Conservation (phyloP, 2,797 vertebrate genomes). For the Melopsittacus undulatus region DNA sequence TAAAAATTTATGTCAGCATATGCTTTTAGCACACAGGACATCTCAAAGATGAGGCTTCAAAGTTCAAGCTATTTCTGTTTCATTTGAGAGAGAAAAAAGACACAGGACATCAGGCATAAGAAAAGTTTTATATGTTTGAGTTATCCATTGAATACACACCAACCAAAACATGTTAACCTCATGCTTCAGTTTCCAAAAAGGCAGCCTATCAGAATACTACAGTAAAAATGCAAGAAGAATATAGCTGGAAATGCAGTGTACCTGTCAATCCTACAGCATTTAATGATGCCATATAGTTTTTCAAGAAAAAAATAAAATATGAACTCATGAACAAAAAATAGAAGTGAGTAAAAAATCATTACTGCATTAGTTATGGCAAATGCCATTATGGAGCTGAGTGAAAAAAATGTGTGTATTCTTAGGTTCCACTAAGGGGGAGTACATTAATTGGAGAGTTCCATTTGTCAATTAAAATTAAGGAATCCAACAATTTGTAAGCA, state of each 20-base stretch:
- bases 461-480: not conserved
- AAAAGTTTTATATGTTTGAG: not conserved
- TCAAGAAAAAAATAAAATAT: not conserved
- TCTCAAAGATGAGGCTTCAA: not conserved
- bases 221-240: not conserved
- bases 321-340: not conserved
- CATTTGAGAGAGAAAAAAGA: not conserved
- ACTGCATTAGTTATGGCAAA: not conserved
- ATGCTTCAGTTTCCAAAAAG: not conserved
- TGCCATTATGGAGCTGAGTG: not conserved
- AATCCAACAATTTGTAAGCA: not conserved
- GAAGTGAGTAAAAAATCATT: not conserved
- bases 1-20: conserved; percentile 34
- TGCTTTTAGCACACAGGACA: not conserved
- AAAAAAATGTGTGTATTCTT: not conserved
- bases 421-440: not conserved
- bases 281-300: not conserved
- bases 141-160: not conserved
- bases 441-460: not conserved
- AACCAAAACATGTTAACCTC: not conserved
- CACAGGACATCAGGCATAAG: not conserved
- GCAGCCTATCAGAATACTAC: not conserved
- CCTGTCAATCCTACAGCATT: not conserved
- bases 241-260: not conserved
- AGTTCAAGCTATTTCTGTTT: conserved; percentile 31